Base-by-base conservation (phyloP, 2,113 vertebrate species). In the Galemys pyrenaicus region DNA sequence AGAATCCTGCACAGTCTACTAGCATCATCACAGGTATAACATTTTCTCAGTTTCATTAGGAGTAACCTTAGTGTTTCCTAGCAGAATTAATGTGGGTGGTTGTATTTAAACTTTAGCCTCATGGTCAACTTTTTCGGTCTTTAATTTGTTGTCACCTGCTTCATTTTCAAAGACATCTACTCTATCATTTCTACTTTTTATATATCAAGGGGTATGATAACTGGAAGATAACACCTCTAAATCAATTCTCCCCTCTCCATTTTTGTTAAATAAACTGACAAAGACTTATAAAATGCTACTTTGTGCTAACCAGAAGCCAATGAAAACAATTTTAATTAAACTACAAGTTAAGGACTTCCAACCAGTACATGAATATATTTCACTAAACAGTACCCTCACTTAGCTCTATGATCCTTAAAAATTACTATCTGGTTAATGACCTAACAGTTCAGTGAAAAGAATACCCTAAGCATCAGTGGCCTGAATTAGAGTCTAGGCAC, bases 291-390 rank as follows among this genome's bases (percentile, higher is more conserved):
- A 82, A 96, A 73, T 83, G 41, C n/a, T 74, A 54, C 26, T 68
- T 8, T 79, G 17, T 65, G 24, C 22, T 79, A 80, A 83, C 35
- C 56, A 85, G 20, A 94, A 81, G 26, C 65, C 62, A 90, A 73
- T 26, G 26, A 91, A 91, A 80, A 39, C 56, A 92, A 92, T 82
- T n/a, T n/a, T 41, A 89, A 85, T 54, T 79, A 94, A 37, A n/a
- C 58, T 26, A 93, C 35, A 89, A 73, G 78, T 60, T 75, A 89
- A 37, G 26, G 41, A 85, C 41, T 82, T 85, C 8, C 32, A 84
- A 71, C 17, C 32, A 94, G 24, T 37, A 75, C 30, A 82, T 0
- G 6, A 20, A 70, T 83, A 89, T 1, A 95, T 11, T 85, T 93
- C 37, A 92, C 56, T 83, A 92, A 64, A 60, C 2, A 95, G 30